Percentiles rank a stretch among this genome's conserved stretches.
Conservation (phyloP, 2,888 invertebrate species). For the Ariolimax columbianus region DNA sequence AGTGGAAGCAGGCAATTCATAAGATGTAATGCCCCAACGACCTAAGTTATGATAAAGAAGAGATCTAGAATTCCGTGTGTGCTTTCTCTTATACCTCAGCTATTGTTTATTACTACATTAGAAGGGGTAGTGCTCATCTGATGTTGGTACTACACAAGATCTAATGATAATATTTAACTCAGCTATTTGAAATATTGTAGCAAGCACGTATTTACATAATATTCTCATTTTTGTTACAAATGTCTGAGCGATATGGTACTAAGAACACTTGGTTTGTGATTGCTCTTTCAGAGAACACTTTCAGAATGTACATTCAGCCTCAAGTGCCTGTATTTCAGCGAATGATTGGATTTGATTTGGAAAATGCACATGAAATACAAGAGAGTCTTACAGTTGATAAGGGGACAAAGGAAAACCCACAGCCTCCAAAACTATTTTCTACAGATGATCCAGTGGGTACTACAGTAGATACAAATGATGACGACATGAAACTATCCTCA, state of each 20-base stretch:
- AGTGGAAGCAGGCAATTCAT: no score
- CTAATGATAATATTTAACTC: no score
- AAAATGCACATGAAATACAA: neutral
- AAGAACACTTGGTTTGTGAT: neutral
- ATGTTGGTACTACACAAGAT: no score
- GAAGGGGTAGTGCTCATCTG: no score
- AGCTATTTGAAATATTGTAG: no score
- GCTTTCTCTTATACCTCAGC: no score
- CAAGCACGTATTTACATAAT: neutral
- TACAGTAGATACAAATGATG: neutral
- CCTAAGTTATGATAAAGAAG: no score
- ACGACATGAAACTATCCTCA: neutral
- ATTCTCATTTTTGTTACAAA: neutral
- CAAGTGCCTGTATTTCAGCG: neutral
- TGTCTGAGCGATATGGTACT: neutral
- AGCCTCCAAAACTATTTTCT: neutral
- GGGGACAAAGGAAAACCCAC: neutral
- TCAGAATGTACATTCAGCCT: constrained; percentile 15
- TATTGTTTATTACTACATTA: no score
- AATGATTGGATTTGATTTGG: neutral
- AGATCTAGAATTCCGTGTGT: no score
- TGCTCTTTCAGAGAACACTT: constrained; percentile 16
- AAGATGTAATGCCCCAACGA: no score
- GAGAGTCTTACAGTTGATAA: neutral
- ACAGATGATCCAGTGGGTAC: neutral